Percentiles rank a stretch among this genome's conserved stretches.
These are phyloP conservation scores for Turdus rufiventris DNA, from an alignment of 2,113 vertebrate genomes.

Conservation along the genomic window DNA sequence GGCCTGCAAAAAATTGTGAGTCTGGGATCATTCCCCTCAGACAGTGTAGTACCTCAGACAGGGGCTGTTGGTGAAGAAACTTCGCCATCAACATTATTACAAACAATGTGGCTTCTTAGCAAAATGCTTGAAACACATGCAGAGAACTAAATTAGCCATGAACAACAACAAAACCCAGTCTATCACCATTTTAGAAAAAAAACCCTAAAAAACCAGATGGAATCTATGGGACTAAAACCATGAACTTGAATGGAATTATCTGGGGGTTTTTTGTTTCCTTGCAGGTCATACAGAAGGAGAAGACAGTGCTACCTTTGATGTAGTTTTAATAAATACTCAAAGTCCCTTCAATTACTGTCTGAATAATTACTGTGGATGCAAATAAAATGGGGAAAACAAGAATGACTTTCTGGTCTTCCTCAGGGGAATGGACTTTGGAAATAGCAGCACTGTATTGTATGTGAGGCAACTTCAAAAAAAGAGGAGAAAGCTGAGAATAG, in stretches of 20 bases:
- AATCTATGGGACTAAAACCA: background rate
- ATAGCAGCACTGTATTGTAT: background rate
- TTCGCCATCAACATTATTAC: background rate
- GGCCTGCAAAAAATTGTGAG: background rate
- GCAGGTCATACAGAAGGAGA: background rate
- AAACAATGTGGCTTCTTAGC: background rate
- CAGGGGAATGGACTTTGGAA: background rate
- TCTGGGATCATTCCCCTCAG: background rate
- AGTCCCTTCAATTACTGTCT: conserved; percentile 16
- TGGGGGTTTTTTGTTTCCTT: background rate
- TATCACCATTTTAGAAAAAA: background rate
- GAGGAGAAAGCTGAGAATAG: background rate
- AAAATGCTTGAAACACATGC: conserved; percentile 10
- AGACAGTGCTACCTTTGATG: background rate
- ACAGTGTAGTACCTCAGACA: background rate
- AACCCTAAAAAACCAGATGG: background rate
- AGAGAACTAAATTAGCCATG: conserved; percentile 23
- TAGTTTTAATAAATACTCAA: conserved; percentile 47
- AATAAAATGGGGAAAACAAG: conserved; percentile 16
- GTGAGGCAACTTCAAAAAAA: conserved; percentile 3
- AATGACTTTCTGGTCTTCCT: conserved; percentile 38
- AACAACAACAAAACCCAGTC: background rate
- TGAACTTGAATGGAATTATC: background rate
- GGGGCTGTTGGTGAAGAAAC: background rate
- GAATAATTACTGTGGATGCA: conserved; percentile 29